Base-by-base conservation (phyloP, 2,888 invertebrate genomes). In the Antheraea assamensis region DNA sequence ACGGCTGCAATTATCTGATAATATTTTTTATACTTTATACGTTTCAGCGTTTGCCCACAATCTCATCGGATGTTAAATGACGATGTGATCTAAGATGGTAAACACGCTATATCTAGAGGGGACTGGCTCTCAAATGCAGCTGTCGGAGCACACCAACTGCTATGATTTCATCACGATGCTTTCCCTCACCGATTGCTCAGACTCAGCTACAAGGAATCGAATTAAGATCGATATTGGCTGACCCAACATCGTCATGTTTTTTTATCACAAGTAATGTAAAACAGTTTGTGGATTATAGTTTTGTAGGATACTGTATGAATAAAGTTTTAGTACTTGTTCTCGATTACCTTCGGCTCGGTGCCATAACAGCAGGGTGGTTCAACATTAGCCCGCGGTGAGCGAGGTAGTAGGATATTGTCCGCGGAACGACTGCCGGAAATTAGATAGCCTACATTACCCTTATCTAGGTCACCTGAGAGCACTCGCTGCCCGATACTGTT, bases 401-500 rank as follows among this genome's bases (percentile, higher is more conserved):
- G 72, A n/a, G 74, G 27, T 5, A 30, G 61, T 30, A 30, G 61
- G 61, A 30, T 64, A 52, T 19, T 55, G 71, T 74, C 71, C 76
- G 75, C 77, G 75, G 75, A 79, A 80, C 77, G 80, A 73, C 78
- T 70, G 76, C 78, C 79, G 79, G 82, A 83, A 81, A 84, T 84
- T 80, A 83, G 78, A 75, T 78, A 76, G 79, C 79, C 77, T 82
- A 80, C 83, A 81, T 81, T 78, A 75, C 73, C 76, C 77, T 77
- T 78, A 79, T 82, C 81, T 80, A 77, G 77, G 35, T 13, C 35
- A 68, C n/a, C 1, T 35, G 35, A 24, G 35, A 68, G 21, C n/a
- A 68, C 68, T 68, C n/a, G 7, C 68, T n/a, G 35, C 8, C 35
- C 21, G 35, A 35, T 10, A 68, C n/a, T 35, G 35, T 35, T 68